Evolutionary conservation across 1,140 invertebrate species (phyloP).

Genomic region (Microplitis mediator): DNA sequence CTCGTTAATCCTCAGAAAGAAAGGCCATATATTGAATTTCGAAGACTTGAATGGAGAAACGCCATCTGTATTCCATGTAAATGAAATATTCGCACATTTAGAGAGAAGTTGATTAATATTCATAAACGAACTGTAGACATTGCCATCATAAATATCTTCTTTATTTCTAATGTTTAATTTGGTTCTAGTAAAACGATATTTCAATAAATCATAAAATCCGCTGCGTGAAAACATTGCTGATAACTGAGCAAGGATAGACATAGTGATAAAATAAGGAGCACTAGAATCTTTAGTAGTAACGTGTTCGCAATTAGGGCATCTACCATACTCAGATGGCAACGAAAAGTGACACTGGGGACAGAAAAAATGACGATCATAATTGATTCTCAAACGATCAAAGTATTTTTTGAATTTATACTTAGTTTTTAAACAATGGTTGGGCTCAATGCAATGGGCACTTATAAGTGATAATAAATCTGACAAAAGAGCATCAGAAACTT

Average conservation of each 20-base stretch:
- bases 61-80: slow-evolving; percentile 21
- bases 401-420: too few species aligned
- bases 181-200: background rate
- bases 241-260: background rate
- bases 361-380: too few species aligned
- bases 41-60: too few species aligned
- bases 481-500: background rate
- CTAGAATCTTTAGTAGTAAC: background rate
- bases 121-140: background rate
- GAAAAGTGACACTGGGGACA: too few species aligned
- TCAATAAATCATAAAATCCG: slow-evolving; percentile 1
- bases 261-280: background rate
- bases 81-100: too few species aligned
- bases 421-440: too few species aligned
- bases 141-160: slow-evolving; percentile 20
- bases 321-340: background rate
- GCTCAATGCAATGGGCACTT: too few species aligned
- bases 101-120: background rate
- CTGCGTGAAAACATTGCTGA: background rate
- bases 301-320: background rate
- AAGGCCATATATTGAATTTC: slow-evolving; percentile 20
- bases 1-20: slow-evolving; percentile 19
- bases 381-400: too few species aligned
- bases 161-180: background rate
- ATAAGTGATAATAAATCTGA: too few species aligned